Percentiles rank a stretch among this genome's conserved stretches.
phyloP scores from a whole-genome alignment of 2,113 vertebrate species.

The Phoxinus phoxinus region DNA sequence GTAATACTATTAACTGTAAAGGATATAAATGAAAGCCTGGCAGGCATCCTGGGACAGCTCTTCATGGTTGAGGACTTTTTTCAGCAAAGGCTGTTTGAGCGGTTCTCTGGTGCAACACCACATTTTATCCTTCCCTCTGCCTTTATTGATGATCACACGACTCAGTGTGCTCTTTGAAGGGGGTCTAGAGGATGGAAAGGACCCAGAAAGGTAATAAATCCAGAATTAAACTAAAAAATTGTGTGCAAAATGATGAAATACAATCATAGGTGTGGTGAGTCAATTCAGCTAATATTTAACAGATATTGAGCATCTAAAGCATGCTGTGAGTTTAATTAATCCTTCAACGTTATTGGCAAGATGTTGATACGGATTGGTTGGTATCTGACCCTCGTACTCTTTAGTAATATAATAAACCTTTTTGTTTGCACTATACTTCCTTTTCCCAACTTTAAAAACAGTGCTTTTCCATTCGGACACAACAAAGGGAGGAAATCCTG shows the following conservation, averaged over 20 bases:
- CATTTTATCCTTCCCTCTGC: conserved; percentile 90
- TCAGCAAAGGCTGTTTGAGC: conserved; percentile 91
- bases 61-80: conserved; percentile 91
- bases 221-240: not conserved
- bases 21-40: conserved; percentile 96
- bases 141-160: conserved; percentile 95
- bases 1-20: conserved; percentile 11
- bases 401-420: not conserved
- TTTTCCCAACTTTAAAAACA: not conserved
- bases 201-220: not conserved
- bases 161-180: conserved; percentile 97
- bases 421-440: not conserved
- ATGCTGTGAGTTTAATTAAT: not conserved
- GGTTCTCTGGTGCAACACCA: conserved; percentile 96
- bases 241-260: not conserved
- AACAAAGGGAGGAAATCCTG: not conserved
- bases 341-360: not conserved
- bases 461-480: not conserved
- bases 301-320: too few relatives aligned
- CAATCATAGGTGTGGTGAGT: not conserved
- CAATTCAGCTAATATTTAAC: too few relatives aligned
- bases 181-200: conserved; percentile 73
- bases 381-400: not conserved
- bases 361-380: not conserved
- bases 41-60: conserved; percentile 94